Evolutionary conservation across 2,888 invertebrate species (phyloP), one percentile per base, ranked within the genome.

Genomic region (Phalangium opilio): DNA sequence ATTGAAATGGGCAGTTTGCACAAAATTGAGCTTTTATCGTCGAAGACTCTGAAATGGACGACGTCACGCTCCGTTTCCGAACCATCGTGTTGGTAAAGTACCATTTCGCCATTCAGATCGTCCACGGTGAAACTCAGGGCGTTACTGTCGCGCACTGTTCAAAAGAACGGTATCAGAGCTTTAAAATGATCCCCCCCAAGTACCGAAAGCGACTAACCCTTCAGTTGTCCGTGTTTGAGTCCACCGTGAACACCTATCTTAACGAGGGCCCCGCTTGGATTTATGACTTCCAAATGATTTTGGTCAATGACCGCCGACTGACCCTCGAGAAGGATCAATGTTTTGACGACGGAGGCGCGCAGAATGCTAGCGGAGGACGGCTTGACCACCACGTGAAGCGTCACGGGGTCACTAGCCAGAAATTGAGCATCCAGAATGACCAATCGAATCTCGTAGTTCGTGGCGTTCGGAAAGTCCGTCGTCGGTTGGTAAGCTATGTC

Each of bases 401-500:
- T 59, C 15, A 65, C 60, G 3, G 62, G 61, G 49, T 61, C 58
- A 55, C 64, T 64, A 39, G 57, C 53, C 3, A 58, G 55, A 54
- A 64, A 65, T 53, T 63, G 61, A 33, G 60, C 61, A 53, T 66
- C 66, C 45, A 56, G 62, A 10, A 63, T 63, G 33, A 59, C 57
- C 40, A 66, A 62, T 43, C 62, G 60, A 2, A 62, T 59, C 50
- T 62, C 60, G 46, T 62, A 61, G 34, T 62, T 60, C 40, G 59
- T 56, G 45, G 60, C 27, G n/a, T n/a, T n/a, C n/a, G n/a, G n/a
- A n/a, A n/a, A n/a, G n/a, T 43, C 44, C 5, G 48, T 42, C 15
- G 65, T 64, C 12, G 66, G 64, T 48, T 62, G 60, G 50, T 63
- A 66, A 8, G 61, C 65, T 18, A 66, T 65, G 49, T 58, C 55